phyloP scores from a whole-genome alignment of 2,797 vertebrate species.

The Artibeus lituratus region DNA sequence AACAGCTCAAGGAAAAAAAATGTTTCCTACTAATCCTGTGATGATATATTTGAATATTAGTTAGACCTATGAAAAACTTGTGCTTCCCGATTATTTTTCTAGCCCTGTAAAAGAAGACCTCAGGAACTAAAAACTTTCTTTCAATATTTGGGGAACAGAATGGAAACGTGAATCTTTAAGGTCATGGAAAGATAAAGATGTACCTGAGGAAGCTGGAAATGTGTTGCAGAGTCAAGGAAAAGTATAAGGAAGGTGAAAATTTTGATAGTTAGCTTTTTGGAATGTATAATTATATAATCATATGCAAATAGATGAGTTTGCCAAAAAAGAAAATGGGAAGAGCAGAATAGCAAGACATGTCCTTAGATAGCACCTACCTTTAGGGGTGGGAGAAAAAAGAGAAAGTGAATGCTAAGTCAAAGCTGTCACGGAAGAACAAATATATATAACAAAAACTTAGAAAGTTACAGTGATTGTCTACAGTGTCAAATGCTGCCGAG shows the following conservation, averaged over 20 bases:
- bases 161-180: slow-evolving; percentile 34
- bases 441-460: slow-evolving; percentile 41
- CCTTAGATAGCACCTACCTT: slow-evolving; percentile 41
- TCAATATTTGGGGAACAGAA: not conserved
- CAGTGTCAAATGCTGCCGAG: slow-evolving; percentile 41
- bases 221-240: not conserved
- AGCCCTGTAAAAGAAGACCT: not conserved
- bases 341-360: slow-evolving; percentile 16
- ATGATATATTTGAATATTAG: not conserved
- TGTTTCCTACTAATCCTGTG: not conserved
- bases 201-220: not conserved
- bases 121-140: not conserved
- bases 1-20: not conserved
- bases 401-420: slow-evolving; percentile 16
- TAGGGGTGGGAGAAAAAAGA: not conserved
- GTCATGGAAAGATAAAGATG: slow-evolving; percentile 39
- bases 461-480: slow-evolving; percentile 57
- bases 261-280: slow-evolving; percentile 30
- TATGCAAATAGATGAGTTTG: slow-evolving; percentile 19
- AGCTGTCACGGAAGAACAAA: slow-evolving; percentile 61
- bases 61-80: not conserved
- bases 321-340: slow-evolving; percentile 19
- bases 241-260: slow-evolving; percentile 42
- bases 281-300: slow-evolving; percentile 42
- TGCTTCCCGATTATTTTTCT: not conserved